A percentile compares a stretch with the other conserved stretches of the same genome.
These are phyloP conservation scores for Plodia interpunctella DNA, from an alignment of 1,140 invertebrate species.

Conservation along the genomic window DNA sequence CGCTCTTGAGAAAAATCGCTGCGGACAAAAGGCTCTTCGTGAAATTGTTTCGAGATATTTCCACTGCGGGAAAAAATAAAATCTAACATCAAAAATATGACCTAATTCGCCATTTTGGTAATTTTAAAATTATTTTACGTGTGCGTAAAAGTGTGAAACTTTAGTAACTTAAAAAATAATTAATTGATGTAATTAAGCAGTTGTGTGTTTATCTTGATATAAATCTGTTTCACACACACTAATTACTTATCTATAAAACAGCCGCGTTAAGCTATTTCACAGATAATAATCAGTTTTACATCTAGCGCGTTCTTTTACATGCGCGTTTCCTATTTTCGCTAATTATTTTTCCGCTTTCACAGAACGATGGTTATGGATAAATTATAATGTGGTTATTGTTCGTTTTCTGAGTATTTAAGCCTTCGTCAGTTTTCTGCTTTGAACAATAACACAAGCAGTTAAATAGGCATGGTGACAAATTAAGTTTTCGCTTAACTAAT, in stretches of 20 bases:
- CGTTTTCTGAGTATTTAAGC: background rate
- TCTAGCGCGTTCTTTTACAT: background rate
- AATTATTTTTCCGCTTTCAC: background rate
- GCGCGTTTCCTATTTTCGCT: constrained; percentile 3
- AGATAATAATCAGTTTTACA: background rate
- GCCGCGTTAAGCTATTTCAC: background rate
- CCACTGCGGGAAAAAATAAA: background rate
- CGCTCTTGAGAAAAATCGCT: background rate
- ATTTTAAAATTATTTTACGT: too few relatives aligned
- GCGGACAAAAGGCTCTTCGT: background rate
- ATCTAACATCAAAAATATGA: too few relatives aligned
- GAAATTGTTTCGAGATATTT: background rate
- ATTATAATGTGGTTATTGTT: constrained; percentile 1
- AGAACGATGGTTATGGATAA: background rate
- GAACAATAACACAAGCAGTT: background rate
- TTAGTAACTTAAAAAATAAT: background rate
- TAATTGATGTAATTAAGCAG: too few relatives aligned
- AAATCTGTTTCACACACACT: background rate
- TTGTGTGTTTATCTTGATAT: background rate
- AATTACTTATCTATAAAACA: background rate
- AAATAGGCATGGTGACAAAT: too few relatives aligned
- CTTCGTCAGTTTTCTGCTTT: background rate
- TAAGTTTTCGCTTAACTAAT: too few relatives aligned
- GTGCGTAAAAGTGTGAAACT: too few relatives aligned
- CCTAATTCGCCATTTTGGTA: too few relatives aligned